phyloP scores from a whole-genome alignment of 2,797 vertebrate genomes.

The Falco concolor region DNA sequence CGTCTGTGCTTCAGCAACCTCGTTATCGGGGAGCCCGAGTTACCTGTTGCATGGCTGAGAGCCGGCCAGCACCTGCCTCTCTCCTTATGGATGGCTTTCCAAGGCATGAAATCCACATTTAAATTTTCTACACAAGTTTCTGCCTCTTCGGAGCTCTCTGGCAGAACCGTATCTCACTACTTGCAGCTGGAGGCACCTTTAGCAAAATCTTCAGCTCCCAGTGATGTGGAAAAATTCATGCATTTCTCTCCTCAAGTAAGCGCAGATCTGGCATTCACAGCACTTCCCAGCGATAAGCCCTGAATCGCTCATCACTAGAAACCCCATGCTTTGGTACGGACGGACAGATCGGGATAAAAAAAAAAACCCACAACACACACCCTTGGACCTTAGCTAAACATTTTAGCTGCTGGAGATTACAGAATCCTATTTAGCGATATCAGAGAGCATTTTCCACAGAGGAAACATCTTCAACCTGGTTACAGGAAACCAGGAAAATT shows the following conservation, averaged over 20 bases:
- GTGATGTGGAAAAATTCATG: constrained; percentile 66
- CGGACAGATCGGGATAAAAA: neutral
- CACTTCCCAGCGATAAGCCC: constrained; percentile 39
- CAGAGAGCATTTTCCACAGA: constrained; percentile 19
- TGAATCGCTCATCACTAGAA: neutral
- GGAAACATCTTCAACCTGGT: neutral
- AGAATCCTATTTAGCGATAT: constrained; percentile 44
- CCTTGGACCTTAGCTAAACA: constrained; percentile 4
- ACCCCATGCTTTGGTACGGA: neutral
- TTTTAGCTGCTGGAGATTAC: constrained; percentile 42
- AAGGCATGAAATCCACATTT: constrained; percentile 10
- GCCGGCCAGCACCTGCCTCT: neutral
- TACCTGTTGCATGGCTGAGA: neutral
- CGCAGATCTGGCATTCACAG: neutral
- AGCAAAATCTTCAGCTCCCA: constrained; percentile 30
- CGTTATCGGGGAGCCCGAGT: accelerated
- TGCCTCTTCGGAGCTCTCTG: neutral
- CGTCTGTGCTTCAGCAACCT: neutral
- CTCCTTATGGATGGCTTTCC: neutral
- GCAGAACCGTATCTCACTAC: neutral
- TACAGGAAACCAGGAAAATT: neutral
- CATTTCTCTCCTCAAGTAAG: constrained; percentile 24
- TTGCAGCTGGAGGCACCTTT: constrained; percentile 49
- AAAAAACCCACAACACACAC: neutral
- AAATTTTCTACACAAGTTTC: neutral